Percentiles rank a stretch among this genome's conserved stretches.
phyloP scores from a whole-genome alignment of 2,797 vertebrate species.

The Enteromius trimaculatus region DNA sequence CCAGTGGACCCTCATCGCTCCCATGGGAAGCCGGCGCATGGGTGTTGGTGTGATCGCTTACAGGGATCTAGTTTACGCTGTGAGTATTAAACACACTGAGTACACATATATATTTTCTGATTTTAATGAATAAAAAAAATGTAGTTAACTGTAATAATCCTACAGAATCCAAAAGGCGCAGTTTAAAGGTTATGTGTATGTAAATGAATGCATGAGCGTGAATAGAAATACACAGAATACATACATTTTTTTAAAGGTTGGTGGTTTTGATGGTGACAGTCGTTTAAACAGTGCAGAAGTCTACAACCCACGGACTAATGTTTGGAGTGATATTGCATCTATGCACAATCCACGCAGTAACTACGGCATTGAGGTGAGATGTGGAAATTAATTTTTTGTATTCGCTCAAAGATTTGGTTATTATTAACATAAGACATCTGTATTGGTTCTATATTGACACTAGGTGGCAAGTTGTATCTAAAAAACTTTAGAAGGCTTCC shows the following conservation, averaged over 20 bases:
- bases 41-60: conserved; percentile 67
- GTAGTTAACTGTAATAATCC: background rate
- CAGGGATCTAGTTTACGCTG: conserved; percentile 56
- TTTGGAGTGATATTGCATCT: conserved; percentile 71
- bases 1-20: conserved; percentile 81
- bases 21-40: conserved; percentile 75
- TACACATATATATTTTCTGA: background rate
- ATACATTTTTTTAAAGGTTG: conserved; percentile 73
- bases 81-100: conserved; percentile 47
- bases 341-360: conserved; percentile 86
- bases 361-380: conserved; percentile 79
- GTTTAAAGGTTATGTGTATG: background rate
- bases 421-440: too few relatives aligned
- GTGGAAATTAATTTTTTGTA: background rate
- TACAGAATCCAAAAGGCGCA: background rate
- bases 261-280: conserved; percentile 80
- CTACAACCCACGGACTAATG: conserved; percentile 75
- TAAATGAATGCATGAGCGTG: background rate
- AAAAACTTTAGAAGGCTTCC: background rate
- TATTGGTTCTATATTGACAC: background rate
- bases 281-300: conserved; percentile 77
- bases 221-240: background rate
- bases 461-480: background rate
- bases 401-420: background rate
- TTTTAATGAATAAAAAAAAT: background rate